Conservation (phyloP, 1,140 invertebrate species). For the Heliconius congener region DNA sequence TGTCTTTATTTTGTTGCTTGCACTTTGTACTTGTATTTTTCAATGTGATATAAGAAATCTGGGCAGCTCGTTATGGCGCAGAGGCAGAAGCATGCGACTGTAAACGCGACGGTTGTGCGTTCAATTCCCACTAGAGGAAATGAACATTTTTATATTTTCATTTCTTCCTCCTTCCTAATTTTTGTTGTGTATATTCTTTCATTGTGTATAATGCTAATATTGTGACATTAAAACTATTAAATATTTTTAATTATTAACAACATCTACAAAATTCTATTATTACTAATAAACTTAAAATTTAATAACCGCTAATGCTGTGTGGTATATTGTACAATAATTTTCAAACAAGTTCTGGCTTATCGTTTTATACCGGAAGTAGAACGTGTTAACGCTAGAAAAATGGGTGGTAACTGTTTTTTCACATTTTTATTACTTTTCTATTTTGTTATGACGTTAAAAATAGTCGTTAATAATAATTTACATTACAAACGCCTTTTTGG, state of each 20-base stretch:
- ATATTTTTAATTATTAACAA: not conserved
- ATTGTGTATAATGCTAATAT: no score
- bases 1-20: no score
- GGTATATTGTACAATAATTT: conserved; percentile 9
- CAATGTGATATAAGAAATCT: no score
- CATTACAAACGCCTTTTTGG: not conserved
- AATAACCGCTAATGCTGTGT: conserved; percentile 5
- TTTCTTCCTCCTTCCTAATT: no score
- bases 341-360: conserved; percentile 12
- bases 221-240: not conserved
- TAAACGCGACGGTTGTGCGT: no score
- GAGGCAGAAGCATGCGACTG: no score
- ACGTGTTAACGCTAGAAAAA: conserved; percentile 14
- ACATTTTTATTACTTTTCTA: conserved; percentile 5
- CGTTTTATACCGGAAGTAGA: conserved; percentile 9
- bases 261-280: not conserved
- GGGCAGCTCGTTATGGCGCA: no score
- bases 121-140: no score
- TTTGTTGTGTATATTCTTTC: no score
- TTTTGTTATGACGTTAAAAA: conserved; percentile 7
- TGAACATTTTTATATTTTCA: no score
- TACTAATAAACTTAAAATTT: not conserved
- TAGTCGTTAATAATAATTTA: not conserved
- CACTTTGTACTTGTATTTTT: no score
- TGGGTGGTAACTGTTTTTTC: conserved; percentile 13